Evolutionary conservation across 2,797 vertebrate species (phyloP).

Genomic region (Semaprochilodus insignis): DNA sequence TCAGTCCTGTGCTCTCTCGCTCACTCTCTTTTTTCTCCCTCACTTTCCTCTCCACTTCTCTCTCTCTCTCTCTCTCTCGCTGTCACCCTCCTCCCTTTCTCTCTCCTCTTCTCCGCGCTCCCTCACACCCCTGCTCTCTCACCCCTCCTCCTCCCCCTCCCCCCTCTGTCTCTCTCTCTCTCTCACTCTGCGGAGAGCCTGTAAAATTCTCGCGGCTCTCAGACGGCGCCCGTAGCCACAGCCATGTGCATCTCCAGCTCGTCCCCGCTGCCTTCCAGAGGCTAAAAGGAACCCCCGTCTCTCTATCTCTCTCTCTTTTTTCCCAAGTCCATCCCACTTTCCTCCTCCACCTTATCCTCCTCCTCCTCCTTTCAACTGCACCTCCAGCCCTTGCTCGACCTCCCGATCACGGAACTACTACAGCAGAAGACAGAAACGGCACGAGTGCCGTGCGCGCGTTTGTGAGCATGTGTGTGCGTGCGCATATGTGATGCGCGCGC

Average conservation of each 20-base stretch:
- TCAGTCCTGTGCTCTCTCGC: conserved; percentile 26
- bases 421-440: conserved; percentile 38
- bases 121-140: conserved; percentile 47
- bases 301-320: conserved; percentile 1
- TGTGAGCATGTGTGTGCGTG: conserved; percentile 14
- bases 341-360: not conserved
- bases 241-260: conserved; percentile 92
- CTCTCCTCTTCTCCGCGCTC: conserved; percentile 35
- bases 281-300: conserved; percentile 78
- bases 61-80: conserved; percentile 32
- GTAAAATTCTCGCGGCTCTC: conserved; percentile 55
- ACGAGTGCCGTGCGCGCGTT: conserved; percentile 8
- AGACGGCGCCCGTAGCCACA: conserved; percentile 87
- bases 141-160: not conserved
- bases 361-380: conserved; percentile 26
- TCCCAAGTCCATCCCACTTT: conserved; percentile 30
- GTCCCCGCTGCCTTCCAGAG: conserved; percentile 86
- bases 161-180: conserved; percentile 40
- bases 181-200: conserved; percentile 53
- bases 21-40: not conserved
- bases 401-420: conserved; percentile 44
- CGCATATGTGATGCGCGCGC: not conserved
- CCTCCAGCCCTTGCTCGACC: conserved; percentile 23
- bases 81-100: conserved; percentile 39
- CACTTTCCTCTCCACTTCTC: conserved; percentile 24